These are phyloP conservation scores for Acanthosepion pharaonis DNA, from an alignment of 2,888 invertebrate species.

Conservation along the genomic window DNA sequence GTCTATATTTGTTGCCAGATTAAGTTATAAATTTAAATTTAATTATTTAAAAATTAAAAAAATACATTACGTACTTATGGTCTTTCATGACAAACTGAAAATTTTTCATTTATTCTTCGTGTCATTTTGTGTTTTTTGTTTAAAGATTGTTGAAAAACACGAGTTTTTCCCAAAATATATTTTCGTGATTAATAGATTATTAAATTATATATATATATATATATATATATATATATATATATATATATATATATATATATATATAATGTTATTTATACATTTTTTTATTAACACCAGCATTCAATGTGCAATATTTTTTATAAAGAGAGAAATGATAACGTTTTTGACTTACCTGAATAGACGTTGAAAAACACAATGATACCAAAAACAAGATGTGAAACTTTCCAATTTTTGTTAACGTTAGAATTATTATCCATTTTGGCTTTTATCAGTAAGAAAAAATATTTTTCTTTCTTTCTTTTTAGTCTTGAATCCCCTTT, in stretches of 20 bases:
- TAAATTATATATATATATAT: slow-evolving; percentile 23
- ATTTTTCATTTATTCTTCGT: too few species aligned
- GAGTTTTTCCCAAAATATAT: neutral
- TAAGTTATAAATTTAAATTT: too few species aligned
- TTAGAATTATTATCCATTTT: too few species aligned
- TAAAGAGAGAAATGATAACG: neutral
- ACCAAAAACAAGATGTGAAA: neutral
- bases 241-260: slow-evolving; percentile 40
- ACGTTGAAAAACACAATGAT: neutral
- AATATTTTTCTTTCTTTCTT: neutral
- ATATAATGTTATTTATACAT: neutral
- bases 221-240: slow-evolving; percentile 40
- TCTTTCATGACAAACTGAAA: too few species aligned
- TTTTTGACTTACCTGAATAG: neutral
- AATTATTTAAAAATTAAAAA: too few species aligned
- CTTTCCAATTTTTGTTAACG: neutral
- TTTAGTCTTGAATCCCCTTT: neutral
- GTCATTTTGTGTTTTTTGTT: neutral
- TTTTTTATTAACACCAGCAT: neutral
- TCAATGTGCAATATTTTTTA: too few species aligned
- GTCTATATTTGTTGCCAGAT: too few species aligned
- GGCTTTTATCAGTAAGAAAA: neutral
- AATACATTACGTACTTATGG: too few species aligned
- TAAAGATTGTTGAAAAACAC: neutral
- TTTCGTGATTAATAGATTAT: too few species aligned